Evolutionary conservation across 1,140 invertebrate species (phyloP).

Genomic region (Archivesica marissinica): DNA sequence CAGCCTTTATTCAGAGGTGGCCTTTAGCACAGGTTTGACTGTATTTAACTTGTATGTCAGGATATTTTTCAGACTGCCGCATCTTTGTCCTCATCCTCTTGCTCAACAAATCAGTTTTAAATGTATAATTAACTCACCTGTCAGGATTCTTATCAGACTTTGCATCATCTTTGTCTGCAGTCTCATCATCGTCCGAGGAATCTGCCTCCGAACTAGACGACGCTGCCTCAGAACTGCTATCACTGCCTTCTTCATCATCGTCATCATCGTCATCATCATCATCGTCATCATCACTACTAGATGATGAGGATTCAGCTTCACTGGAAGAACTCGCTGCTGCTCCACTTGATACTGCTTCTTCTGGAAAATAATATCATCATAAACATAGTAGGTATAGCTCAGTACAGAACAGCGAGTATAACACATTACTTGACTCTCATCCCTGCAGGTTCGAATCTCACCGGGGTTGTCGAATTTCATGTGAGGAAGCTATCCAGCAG

Average conservation of each 20-base stretch:
- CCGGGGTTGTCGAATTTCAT: no score
- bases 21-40: no score
- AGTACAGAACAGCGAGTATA: no score
- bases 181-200: conserved; percentile 68
- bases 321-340: conserved; percentile 24
- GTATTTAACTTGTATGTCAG: no score
- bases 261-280: conserved; percentile 67
- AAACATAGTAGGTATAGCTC: no score
- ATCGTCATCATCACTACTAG: conserved; percentile 19
- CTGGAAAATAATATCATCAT: conserved; percentile 14
- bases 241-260: conserved; percentile 67
- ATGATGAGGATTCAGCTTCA: conserved; percentile 39
- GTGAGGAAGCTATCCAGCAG: no score
- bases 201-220: conserved; percentile 56
- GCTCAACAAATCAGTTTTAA: no score
- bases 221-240: conserved; percentile 61
- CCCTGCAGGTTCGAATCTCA: no score
- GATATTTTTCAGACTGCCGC: no score
- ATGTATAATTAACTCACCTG: conserved; percentile 11
- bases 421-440: no score
- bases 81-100: no score
- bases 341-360: conserved; percentile 54
- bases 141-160: conserved; percentile 44
- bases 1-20: no score
- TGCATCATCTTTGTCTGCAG: conserved; percentile 69